phyloP scores from a whole-genome alignment of 2,888 invertebrate genomes.

The Horisme vitalbata region DNA sequence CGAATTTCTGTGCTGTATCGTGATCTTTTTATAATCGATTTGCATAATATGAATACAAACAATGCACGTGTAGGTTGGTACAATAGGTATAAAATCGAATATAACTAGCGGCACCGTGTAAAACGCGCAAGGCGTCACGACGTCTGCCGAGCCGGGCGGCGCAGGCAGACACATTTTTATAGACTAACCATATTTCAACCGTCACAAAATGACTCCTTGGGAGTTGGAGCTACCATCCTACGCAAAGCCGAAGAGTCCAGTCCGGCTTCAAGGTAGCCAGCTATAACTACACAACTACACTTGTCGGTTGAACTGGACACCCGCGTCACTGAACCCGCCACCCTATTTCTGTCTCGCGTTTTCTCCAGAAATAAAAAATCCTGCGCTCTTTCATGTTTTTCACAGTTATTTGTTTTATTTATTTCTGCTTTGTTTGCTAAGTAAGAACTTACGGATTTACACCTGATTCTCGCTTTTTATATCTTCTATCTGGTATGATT shows the following conservation, averaged over 20 bases:
- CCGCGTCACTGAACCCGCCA: conserved; percentile 61
- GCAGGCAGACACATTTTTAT: conserved; percentile 33
- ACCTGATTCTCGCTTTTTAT: too few species aligned
- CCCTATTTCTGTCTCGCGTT: conserved; percentile 70
- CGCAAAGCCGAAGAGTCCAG: conserved; percentile 2
- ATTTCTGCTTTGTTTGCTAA: neutral
- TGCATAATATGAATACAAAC: conserved; percentile 10
- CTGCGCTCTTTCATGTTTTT: conserved; percentile 37
- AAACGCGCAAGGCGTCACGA: conserved; percentile 26
- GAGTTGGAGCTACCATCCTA: conserved; percentile 13
- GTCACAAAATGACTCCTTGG: conserved; percentile 12
- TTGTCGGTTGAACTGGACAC: conserved; percentile 23
- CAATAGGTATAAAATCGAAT: too few species aligned
- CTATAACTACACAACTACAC: conserved; percentile 1
- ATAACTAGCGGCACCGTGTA: conserved; percentile 6
- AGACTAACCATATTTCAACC: conserved; percentile 22
- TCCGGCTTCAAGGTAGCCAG: too few species aligned
- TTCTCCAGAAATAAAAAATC: conserved; percentile 62
- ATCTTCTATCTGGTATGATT: too few species aligned
- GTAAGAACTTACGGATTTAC: neutral
- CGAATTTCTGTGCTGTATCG: conserved; percentile 2
- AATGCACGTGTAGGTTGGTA: conserved; percentile 21
- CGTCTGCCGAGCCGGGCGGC: conserved; percentile 27
- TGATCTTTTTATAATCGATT: conserved; percentile 17
- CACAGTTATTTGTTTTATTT: conserved; percentile 13